A percentile compares a stretch with the other conserved stretches of the same genome.
Evolutionary conservation across 2,113 vertebrate species (phyloP).

Genomic region (Chaetura pelagica): DNA sequence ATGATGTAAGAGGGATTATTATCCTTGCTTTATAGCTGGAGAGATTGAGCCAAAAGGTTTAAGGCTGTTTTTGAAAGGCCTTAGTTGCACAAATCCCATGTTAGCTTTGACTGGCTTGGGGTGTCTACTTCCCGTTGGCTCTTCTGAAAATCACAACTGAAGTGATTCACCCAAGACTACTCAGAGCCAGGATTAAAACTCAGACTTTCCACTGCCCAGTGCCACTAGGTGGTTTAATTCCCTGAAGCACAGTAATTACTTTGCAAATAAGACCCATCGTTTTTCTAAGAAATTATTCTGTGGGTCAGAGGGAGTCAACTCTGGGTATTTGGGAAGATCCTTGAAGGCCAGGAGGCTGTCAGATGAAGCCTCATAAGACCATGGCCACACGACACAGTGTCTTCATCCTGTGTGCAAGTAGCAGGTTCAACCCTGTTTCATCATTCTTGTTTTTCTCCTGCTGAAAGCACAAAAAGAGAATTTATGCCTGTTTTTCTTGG

Average conservation of each 20-base stretch:
- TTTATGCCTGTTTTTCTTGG: neutral
- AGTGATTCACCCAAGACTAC: constrained; percentile 34
- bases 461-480: neutral
- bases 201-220: constrained; percentile 25
- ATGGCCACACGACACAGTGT: fast-evolving
- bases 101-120: constrained; percentile 55
- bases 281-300: neutral
- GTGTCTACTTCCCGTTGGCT: constrained; percentile 59
- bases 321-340: neutral
- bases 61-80: constrained; percentile 58
- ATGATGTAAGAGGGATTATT: constrained; percentile 68
- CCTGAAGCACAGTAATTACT: neutral
- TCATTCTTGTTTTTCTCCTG: neutral
- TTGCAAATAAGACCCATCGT: fast-evolving
- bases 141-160: constrained; percentile 28
- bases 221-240: neutral
- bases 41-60: constrained; percentile 54
- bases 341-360: neutral
- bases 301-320: neutral
- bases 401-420: neutral
- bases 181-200: constrained; percentile 29
- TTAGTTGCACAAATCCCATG: constrained; percentile 59
- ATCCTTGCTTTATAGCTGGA: constrained; percentile 50
- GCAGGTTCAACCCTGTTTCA: fast-evolving
- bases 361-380: neutral